phyloP scores from a whole-genome alignment of 2,113 vertebrate species.

The Furnarius figulus region DNA sequence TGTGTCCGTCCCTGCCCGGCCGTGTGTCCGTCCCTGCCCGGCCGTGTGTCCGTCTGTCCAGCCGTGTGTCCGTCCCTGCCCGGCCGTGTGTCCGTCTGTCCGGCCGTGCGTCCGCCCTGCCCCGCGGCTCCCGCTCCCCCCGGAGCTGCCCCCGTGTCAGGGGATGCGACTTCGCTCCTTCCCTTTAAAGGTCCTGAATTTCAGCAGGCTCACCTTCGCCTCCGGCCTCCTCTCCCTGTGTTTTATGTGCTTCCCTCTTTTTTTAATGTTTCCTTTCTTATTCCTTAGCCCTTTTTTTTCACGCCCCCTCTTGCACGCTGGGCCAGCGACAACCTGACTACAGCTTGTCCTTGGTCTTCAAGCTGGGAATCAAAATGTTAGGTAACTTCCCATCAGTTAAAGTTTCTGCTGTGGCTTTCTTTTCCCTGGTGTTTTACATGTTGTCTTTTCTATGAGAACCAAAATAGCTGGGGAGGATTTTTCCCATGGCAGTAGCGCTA shows the following conservation, averaged over 20 bases:
- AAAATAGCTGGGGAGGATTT: neutral
- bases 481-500: neutral
- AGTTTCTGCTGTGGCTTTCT: neutral
- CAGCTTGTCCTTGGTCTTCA: neutral
- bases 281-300: accelerated
- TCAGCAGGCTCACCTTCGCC: neutral
- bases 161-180: neutral
- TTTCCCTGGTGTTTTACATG: neutral
- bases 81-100: too few species aligned
- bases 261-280: neutral
- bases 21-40: too few species aligned
- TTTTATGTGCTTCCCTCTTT: neutral
- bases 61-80: neutral
- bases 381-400: neutral
- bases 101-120: neutral
- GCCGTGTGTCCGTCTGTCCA: too few species aligned
- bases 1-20: too few species aligned
- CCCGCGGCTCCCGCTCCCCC: neutral
- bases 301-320: neutral
- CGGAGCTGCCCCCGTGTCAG: neutral
- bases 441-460: neutral
- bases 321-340: neutral
- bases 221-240: neutral
- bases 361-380: neutral
- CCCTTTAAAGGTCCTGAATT: neutral